These are phyloP conservation scores for Falco biarmicus DNA, from an alignment of 2,797 vertebrate genomes.

Conservation along the genomic window DNA sequence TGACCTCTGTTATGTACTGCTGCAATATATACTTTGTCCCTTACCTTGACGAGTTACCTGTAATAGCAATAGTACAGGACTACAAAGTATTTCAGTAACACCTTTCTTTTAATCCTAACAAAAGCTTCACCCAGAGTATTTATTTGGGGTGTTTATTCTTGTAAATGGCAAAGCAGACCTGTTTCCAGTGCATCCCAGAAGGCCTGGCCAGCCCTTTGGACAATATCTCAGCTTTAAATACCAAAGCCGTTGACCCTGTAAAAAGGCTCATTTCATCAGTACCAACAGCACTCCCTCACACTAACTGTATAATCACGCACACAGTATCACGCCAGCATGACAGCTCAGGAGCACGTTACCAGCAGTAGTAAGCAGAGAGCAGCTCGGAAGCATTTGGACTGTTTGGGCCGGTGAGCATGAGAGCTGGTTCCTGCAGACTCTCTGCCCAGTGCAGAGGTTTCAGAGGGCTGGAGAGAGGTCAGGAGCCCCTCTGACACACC, in stretches of 20 bases:
- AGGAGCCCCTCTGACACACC: accelerated
- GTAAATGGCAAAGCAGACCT: not conserved
- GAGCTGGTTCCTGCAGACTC: not conserved
- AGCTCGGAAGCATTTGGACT: not conserved
- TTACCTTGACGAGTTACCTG: not conserved
- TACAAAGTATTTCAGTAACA: not conserved
- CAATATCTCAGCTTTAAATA: not conserved
- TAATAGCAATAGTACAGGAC: not conserved
- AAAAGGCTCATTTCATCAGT: not conserved
- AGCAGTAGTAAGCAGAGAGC: not conserved
- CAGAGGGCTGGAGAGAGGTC: not conserved
- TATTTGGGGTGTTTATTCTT: not conserved
- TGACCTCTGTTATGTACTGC: not conserved
- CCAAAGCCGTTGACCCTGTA: not conserved
- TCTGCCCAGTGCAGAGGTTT: not conserved
- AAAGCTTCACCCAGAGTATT: not conserved
- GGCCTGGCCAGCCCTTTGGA: not conserved
- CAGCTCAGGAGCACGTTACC: not conserved
- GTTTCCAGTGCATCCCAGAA: not conserved
- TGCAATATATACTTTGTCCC: not conserved
- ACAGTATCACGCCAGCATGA: accelerated
- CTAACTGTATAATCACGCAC: not conserved
- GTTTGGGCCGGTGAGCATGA: accelerated
- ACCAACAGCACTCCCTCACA: not conserved
- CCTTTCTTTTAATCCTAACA: not conserved